Evolutionary conservation across 2,888 invertebrate species (phyloP).

Genomic region (Pollenia angustigena): DNA sequence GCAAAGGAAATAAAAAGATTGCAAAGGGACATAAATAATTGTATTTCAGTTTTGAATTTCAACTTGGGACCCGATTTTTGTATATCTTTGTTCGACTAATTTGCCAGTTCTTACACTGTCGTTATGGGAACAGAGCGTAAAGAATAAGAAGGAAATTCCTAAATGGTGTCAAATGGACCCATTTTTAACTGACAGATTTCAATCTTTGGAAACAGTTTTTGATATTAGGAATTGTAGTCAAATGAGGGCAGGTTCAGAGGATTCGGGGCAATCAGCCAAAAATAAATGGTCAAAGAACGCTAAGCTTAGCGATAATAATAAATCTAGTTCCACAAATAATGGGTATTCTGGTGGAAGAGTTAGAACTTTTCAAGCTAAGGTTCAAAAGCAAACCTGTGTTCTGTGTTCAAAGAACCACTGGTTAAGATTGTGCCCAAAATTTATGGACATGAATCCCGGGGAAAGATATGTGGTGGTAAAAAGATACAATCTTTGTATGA

Average conservation of each 20-base stretch:
- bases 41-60: neutral
- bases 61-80: slow-evolving; percentile 8
- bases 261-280: no score
- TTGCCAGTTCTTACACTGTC: neutral
- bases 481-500: no score
- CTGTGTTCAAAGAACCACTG: no score
- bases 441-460: no score
- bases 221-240: neutral
- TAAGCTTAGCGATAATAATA: no score
- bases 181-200: neutral
- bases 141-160: neutral
- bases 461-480: no score
- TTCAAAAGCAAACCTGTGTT: neutral
- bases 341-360: neutral
- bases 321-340: no score
- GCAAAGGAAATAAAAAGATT: neutral
- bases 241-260: no score
- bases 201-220: neutral
- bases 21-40: slow-evolving; percentile 4
- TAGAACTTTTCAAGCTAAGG: neutral
- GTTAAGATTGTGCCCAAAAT: no score
- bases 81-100: neutral
- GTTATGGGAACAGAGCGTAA: neutral
- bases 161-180: neutral
- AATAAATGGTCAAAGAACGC: no score